Percentiles rank a stretch among this genome's conserved stretches.
phyloP scores from a whole-genome alignment of 2,113 vertebrate genomes.

The Jacana jacana region DNA sequence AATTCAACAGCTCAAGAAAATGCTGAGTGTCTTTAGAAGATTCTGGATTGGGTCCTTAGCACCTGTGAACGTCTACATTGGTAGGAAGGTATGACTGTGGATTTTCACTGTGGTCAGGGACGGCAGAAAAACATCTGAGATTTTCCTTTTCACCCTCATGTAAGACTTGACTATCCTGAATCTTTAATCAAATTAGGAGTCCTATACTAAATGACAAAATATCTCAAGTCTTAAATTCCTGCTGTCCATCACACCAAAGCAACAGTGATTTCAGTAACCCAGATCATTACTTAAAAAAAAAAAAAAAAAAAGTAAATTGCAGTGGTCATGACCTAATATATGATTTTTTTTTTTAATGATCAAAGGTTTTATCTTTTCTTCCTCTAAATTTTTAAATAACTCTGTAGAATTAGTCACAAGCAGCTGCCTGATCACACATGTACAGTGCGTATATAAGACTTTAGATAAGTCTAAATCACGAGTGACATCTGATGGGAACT shows the following conservation, averaged over 20 bases:
- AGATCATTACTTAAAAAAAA: not conserved
- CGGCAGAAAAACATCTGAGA: not conserved
- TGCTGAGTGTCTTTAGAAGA: not conserved
- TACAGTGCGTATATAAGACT: not conserved
- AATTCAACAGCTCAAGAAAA: not conserved
- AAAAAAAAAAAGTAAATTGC: not conserved
- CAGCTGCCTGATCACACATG: not conserved
- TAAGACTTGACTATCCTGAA: not conserved
- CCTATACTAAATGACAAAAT: not conserved
- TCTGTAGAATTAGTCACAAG: not conserved
- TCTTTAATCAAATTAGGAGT: not conserved
- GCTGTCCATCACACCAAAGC: not conserved
- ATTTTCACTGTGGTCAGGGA: not conserved
- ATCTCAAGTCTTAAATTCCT: not conserved
- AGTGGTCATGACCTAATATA: too few relatives aligned
- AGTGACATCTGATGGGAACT: not conserved
- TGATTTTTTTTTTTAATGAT: not conserved
- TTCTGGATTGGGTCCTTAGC: not conserved
- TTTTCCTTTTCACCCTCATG: not conserved
- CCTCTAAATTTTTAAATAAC: not conserved
- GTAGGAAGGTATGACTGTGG: not conserved
- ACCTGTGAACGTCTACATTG: rapidly evolving
- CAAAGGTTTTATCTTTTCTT: not conserved
- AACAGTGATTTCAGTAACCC: not conserved
- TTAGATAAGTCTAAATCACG: not conserved